Percentiles rank a stretch among this genome's conserved stretches.
Evolutionary conservation across 2,888 invertebrate genomes (phyloP).

Genomic region (Anthophora plumipes): DNA sequence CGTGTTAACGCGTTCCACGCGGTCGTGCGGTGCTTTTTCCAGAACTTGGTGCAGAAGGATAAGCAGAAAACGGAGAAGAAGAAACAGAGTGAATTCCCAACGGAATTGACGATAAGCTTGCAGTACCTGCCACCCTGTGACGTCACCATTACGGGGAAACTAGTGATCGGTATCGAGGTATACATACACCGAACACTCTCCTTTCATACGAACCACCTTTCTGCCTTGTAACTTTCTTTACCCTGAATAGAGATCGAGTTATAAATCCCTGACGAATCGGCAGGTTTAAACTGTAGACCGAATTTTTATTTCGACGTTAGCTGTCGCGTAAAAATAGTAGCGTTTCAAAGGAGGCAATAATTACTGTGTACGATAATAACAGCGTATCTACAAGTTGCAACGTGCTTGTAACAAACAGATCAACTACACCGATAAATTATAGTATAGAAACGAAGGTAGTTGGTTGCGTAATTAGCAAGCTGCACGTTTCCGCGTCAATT

Average conservation of each 20-base stretch:
- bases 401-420: neutral
- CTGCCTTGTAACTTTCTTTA: neutral
- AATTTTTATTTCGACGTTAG: too few relatives aligned
- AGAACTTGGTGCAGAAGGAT: conserved; percentile 77
- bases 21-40: conserved; percentile 5
- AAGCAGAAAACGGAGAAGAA: conserved; percentile 76
- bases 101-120: conserved; percentile 82
- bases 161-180: conserved; percentile 83
- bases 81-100: conserved; percentile 78
- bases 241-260: neutral
- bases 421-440: too few relatives aligned
- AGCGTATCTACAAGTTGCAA: neutral
- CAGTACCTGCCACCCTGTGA: conserved; percentile 80
- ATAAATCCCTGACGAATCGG: neutral
- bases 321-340: neutral
- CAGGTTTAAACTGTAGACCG: too few relatives aligned
- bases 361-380: neutral
- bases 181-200: neutral
- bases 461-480: conserved; percentile 8
- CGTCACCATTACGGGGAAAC: conserved; percentile 78
- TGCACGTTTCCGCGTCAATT: neutral
- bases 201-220: neutral
- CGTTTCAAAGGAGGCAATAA: neutral
- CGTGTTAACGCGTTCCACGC: neutral
- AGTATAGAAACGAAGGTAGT: neutral